Evolutionary conservation across 1,140 invertebrate species (phyloP), one percentile per base, ranked within the genome.

Genomic region (Aleiodes sp.): DNA sequence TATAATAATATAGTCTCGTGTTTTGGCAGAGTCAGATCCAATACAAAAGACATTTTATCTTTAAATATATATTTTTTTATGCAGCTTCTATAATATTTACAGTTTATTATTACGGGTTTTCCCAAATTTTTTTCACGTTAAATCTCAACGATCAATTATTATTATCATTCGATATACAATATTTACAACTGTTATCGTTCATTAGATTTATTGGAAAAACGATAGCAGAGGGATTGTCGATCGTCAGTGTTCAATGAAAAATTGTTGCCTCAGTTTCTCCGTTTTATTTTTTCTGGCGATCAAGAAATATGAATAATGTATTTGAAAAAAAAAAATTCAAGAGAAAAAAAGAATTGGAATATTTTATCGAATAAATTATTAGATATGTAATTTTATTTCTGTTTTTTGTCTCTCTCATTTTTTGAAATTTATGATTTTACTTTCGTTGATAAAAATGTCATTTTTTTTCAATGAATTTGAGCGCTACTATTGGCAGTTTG

Each of bases 21-120:
- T 79, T 79, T 80, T 80, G 79, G 79, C 79, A 79, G 78, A 76
- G 70, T 68, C 68, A 68, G 68, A 73, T 57, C 73, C 75, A 63
- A 76, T 78, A 78, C 68, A 78, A 80, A 78, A 79, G 74, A 78
- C 43, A 33, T 67, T 43, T 67, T n/a, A n/a, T n/a, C n/a, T n/a
- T n/a, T n/a, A n/a, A n/a, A n/a, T n/a, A n/a, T n/a, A n/a, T n/a
- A n/a, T n/a, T n/a, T n/a, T n/a, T 75, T 56, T 71, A 29, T 71
- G 56, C 37, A 28, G 31, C 16, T 12, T 31, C 64, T 56, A 21
- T 31, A 56, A 33, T 56, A 33, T 31, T 33, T 66, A 31, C 14
- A 31, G 1, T 9, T 24, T 52, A 52, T 52, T 52, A 24, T 16
- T 16, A 43, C 2, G 39, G 7, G n/a, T 43, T 2, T 12, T 52